A percentile compares a stretch with the other conserved stretches of the same genome.
phyloP scores from a whole-genome alignment of 2,797 vertebrate genomes.

The Gobionotothen gibberifrons region DNA sequence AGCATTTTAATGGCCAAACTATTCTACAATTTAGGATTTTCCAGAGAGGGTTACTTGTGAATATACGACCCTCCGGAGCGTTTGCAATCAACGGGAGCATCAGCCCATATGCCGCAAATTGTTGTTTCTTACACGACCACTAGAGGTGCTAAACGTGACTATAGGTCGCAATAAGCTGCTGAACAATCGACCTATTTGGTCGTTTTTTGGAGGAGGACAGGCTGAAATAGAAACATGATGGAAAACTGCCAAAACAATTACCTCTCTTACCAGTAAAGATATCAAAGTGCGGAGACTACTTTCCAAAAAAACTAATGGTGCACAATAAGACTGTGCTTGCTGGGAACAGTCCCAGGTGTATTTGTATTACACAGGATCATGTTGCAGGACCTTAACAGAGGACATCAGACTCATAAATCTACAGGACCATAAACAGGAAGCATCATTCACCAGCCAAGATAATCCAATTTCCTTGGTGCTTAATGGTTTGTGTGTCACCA shows the following conservation, averaged over 20 bases:
- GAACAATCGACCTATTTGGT: no score
- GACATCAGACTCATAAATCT: slow-evolving; percentile 61
- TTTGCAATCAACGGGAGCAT: no score
- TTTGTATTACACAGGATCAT: slow-evolving; percentile 49
- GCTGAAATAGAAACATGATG: slow-evolving; percentile 25
- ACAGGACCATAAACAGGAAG: slow-evolving; percentile 54
- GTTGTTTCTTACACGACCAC: no score
- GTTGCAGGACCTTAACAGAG: slow-evolving; percentile 54
- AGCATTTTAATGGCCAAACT: no score
- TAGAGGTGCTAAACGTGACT: no score
- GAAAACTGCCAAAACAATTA: slow-evolving; percentile 47
- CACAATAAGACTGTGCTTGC: slow-evolving; percentile 41
- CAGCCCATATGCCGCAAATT: no score
- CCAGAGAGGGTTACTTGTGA: no score
- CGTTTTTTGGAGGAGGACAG: no score
- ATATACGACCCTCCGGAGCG: no score
- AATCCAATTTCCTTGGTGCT: slow-evolving; percentile 66
- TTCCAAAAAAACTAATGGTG: slow-evolving; percentile 26
- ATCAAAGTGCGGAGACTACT: slow-evolving; percentile 22
- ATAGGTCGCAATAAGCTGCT: no score
- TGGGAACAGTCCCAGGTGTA: slow-evolving; percentile 35
- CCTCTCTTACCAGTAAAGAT: slow-evolving; percentile 26
- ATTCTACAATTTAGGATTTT: no score
- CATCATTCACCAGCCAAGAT: slow-evolving; percentile 51
- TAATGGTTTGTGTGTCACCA: slow-evolving; percentile 60